Conservation (phyloP, 2,113 vertebrate species). For the Dasypus novemcinctus region DNA sequence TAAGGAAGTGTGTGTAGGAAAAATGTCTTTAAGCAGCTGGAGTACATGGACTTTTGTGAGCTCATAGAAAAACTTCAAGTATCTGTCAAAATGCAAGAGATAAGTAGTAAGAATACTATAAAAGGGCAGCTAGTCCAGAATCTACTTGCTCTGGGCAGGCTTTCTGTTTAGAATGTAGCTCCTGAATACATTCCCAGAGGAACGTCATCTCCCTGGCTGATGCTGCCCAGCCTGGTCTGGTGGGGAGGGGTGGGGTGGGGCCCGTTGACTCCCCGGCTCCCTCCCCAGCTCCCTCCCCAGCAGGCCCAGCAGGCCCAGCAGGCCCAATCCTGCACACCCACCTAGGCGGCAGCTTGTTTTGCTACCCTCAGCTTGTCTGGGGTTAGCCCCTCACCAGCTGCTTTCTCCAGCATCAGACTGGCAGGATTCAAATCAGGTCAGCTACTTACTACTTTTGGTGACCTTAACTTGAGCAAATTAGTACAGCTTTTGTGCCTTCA, state of each 20-base stretch:
- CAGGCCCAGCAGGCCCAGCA: background rate
- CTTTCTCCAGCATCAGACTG: background rate
- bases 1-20: background rate
- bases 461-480: background rate
- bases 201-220: background rate
- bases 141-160: background rate
- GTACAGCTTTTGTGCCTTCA: conserved; percentile 40
- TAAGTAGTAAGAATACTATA: background rate
- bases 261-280: no score
- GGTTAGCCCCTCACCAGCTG: background rate
- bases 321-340: background rate
- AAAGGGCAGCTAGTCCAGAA: background rate
- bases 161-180: background rate
- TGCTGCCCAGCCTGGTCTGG: background rate
- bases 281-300: no score
- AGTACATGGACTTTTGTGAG: conserved; percentile 14
- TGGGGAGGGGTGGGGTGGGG: background rate
- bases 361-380: background rate
- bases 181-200: background rate
- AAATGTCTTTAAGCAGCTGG: conserved; percentile 20
- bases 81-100: conserved; percentile 11
- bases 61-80: conserved; percentile 29
- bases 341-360: background rate
- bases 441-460: background rate
- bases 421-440: conserved; percentile 46